These are phyloP conservation scores for Eucriotettix oculatus DNA, from an alignment of 2,888 invertebrate genomes.

Conservation along the genomic window DNA sequence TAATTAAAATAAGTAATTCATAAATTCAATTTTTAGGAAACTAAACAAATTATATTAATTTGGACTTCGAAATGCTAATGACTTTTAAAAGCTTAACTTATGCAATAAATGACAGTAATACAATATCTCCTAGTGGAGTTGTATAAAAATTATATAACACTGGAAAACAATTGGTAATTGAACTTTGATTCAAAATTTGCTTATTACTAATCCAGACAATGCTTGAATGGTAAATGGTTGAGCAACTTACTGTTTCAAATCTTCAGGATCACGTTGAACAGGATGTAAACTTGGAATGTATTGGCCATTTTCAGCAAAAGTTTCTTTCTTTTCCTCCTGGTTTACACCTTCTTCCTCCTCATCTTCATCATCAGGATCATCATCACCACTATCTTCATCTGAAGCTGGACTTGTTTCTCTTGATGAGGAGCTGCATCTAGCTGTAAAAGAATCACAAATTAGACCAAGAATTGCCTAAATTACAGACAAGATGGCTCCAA, in stretches of 20 bases:
- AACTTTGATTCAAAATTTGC: no score
- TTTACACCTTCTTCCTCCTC: conserved; percentile 14
- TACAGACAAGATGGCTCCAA: neutral
- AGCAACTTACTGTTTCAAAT: conserved; percentile 29
- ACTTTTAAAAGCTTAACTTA: no score
- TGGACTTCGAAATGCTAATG: no score
- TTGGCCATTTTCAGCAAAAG: neutral
- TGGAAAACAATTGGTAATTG: no score
- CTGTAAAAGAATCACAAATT: no score
- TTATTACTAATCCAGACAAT: no score
- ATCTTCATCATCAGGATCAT: conserved; percentile 14
- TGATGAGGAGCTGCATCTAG: conserved; percentile 1
- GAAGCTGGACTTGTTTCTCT: conserved; percentile 10
- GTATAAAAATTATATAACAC: no score
- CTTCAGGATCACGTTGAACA: conserved; percentile 32
- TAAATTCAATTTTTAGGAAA: neutral
- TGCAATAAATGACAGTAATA: no score
- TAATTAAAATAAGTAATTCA: conserved; percentile 15
- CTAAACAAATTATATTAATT: no score
- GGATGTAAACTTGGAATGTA: neutral
- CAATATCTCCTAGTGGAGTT: no score
- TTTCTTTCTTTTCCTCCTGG: conserved; percentile 12
- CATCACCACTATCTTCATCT: conserved; percentile 13
- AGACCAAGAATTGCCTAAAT: no score
- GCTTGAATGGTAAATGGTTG: no score